phyloP scores from a whole-genome alignment of 1,140 invertebrate genomes.

The Gonioctena quinquepunctata region DNA sequence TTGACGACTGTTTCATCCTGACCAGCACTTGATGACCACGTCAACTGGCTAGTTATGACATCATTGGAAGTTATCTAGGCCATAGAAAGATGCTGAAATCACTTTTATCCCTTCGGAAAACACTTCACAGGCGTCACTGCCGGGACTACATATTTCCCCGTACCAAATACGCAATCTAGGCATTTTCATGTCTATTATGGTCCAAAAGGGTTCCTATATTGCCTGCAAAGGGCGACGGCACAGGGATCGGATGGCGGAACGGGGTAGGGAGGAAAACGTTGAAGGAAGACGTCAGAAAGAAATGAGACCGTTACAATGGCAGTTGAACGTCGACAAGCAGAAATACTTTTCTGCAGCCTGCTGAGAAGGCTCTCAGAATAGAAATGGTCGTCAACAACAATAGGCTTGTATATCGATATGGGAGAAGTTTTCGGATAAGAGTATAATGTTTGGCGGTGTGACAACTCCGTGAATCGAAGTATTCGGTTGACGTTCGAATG shows the following conservation, averaged over 20 bases:
- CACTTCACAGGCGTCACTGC: neutral
- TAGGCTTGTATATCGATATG: conserved; percentile 1
- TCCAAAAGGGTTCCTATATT: conserved; percentile 27
- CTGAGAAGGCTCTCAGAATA: conserved; percentile 1
- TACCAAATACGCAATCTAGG: conserved; percentile 33
- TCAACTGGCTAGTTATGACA: too few relatives aligned
- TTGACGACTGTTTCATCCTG: too few relatives aligned
- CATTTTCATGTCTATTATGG: conserved; percentile 23
- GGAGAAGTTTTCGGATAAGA: neutral
- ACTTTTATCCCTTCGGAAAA: too few relatives aligned
- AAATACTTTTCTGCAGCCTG: conserved; percentile 4
- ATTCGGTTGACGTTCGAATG: neutral
- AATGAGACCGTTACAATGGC: conserved; percentile 1
- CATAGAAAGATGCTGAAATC: too few relatives aligned
- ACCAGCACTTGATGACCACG: too few relatives aligned
- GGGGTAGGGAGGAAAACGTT: neutral
- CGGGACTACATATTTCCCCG: conserved; percentile 26
- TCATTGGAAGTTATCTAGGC: too few relatives aligned
- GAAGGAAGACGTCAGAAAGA: conserved; percentile 10
- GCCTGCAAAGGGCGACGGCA: neutral
- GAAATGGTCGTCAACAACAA: conserved; percentile 6
- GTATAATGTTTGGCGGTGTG: neutral
- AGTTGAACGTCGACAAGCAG: neutral
- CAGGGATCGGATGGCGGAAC: neutral
- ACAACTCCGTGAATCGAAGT: neutral